A percentile compares a stretch with the other conserved stretches of the same genome.
Conservation (phyloP, 2,113 vertebrate genomes). For the Zosterops japonicus region DNA sequence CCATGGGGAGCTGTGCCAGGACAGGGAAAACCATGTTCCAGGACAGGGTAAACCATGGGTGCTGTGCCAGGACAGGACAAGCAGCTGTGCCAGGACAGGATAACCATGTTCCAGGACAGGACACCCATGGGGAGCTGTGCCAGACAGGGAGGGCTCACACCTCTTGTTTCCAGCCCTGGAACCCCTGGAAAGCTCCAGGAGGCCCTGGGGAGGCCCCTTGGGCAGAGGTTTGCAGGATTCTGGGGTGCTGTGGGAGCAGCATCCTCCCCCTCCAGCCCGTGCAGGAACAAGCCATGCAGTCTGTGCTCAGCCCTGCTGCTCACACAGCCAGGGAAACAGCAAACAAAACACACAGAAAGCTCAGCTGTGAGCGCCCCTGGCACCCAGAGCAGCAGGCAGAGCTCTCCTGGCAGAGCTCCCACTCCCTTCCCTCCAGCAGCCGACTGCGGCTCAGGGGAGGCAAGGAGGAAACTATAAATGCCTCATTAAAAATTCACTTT, state of each 20-base stretch:
- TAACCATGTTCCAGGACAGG: no score
- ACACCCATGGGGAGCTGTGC: not conserved
- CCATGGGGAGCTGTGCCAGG: no score
- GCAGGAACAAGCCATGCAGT: rapidly evolving
- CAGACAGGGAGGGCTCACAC: not conserved
- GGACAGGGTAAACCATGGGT: no score
- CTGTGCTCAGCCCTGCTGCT: not conserved
- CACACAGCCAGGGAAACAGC: rapidly evolving
- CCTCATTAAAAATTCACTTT: conserved; percentile 43
- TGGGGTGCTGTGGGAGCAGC: rapidly evolving
- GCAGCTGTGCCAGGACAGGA: not conserved
- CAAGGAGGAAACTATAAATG: not conserved
- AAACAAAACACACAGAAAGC: rapidly evolving
- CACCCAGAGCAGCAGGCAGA: not conserved
- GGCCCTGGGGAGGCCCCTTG: rapidly evolving
- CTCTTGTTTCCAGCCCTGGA: rapidly evolving
- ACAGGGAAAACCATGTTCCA: not conserved
- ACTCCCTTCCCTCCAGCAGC: not conserved
- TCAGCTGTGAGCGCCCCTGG: rapidly evolving
- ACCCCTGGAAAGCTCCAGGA: rapidly evolving
- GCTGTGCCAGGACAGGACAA: not conserved
- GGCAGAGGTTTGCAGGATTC: not conserved
- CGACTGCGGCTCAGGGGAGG: not conserved
- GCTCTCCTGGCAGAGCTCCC: not conserved
- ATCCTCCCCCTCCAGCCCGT: not conserved